These are phyloP conservation scores for Bombus fervidus DNA, from an alignment of 1,140 invertebrate species.

Conservation along the genomic window DNA sequence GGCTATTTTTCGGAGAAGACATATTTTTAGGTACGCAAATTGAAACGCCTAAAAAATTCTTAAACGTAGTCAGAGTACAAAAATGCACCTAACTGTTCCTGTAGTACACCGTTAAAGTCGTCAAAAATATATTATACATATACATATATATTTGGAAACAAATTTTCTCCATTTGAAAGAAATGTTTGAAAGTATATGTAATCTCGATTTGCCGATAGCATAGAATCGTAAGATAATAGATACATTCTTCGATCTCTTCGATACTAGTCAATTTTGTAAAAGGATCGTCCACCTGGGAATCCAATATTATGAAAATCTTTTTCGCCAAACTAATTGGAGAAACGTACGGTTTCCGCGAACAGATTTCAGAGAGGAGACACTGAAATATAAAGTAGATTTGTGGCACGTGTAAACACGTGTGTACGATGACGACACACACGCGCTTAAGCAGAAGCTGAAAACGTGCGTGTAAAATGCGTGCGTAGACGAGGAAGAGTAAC, in stretches of 20 bases:
- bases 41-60: neutral
- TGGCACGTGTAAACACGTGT: neutral
- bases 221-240: neutral
- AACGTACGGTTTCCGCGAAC: neutral
- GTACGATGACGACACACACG: neutral
- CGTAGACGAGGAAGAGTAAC: conserved; percentile 32
- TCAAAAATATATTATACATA: neutral
- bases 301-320: neutral
- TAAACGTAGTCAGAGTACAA: conserved; percentile 13
- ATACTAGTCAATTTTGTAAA: neutral
- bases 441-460: conserved; percentile 16
- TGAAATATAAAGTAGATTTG: neutral
- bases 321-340: neutral
- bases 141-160: conserved; percentile 1
- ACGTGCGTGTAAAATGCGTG: conserved; percentile 53
- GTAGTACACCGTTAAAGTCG: neutral
- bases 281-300: neutral
- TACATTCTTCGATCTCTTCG: neutral
- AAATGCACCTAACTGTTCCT: conserved; percentile 11
- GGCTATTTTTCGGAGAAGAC: conserved; percentile 1
- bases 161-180: neutral
- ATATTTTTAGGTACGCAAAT: conserved; percentile 18
- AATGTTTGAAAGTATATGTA: conserved; percentile 5
- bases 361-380: neutral
- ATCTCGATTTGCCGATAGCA: neutral